phyloP scores from a whole-genome alignment of 2,797 vertebrate species.

The Hoplostethus mediterraneus region DNA sequence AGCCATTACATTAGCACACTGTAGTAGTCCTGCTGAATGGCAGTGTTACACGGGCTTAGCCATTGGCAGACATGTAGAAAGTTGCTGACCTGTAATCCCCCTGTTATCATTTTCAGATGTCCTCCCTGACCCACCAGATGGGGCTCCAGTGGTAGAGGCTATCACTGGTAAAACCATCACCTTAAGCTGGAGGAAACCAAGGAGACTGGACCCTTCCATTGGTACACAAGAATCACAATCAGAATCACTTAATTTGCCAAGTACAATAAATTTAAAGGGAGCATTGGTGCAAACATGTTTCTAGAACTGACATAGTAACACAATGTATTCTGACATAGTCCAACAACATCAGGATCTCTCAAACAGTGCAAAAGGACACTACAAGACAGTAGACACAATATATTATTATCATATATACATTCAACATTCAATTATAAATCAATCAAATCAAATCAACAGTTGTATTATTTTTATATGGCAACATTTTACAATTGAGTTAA shows the following conservation, averaged over 20 bases:
- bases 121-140: constrained; percentile 95
- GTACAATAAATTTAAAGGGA: background rate
- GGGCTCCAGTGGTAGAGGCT: constrained; percentile 87
- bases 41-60: background rate
- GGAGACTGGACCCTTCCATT: constrained; percentile 93
- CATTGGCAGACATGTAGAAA: background rate
- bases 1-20: background rate
- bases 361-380: background rate
- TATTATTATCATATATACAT: too few relatives aligned
- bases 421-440: too few relatives aligned
- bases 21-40: too few relatives aligned
- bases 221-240: constrained; percentile 78
- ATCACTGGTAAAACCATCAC: constrained; percentile 93
- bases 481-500: background rate
- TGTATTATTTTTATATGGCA: background rate
- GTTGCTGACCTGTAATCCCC: background rate
- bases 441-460: too few relatives aligned
- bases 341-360: background rate
- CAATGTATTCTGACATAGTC: background rate
- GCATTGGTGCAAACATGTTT: background rate
- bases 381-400: too few relatives aligned
- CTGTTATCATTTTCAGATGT: constrained; percentile 84
- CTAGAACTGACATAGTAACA: background rate
- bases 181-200: constrained; percentile 93
- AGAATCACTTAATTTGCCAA: background rate